A percentile compares a stretch with the other conserved stretches of the same genome.
Conservation (phyloP, 2,888 invertebrate genomes). For the Danaus chrysippus region DNA sequence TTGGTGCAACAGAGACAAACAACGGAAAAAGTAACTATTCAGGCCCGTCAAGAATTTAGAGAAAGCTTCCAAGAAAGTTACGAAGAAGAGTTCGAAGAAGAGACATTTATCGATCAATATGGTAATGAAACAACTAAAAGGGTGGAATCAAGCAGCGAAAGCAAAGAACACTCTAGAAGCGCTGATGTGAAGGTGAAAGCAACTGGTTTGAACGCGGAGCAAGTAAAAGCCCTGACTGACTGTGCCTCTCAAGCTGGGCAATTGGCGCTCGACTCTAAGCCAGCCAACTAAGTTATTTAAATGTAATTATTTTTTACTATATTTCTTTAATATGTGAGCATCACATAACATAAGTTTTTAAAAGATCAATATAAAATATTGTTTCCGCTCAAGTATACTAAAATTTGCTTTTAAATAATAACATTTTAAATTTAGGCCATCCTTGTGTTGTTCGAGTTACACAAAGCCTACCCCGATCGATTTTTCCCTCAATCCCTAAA, state of each 20-base stretch:
- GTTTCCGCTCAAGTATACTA: background rate
- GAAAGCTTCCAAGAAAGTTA: slow-evolving; percentile 71
- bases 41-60: slow-evolving; percentile 73
- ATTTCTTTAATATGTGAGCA: too few species aligned
- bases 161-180: slow-evolving; percentile 70
- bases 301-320: slow-evolving; percentile 45
- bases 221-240: slow-evolving; percentile 71
- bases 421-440: background rate
- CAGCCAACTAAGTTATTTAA: slow-evolving; percentile 58
- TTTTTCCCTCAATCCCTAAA: slow-evolving; percentile 16
- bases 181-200: slow-evolving; percentile 75
- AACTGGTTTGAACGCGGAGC: slow-evolving; percentile 65
- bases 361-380: too few species aligned
- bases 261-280: slow-evolving; percentile 69
- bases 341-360: too few species aligned
- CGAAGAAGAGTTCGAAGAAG: slow-evolving; percentile 74
- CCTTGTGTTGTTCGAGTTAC: slow-evolving; percentile 41
- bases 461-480: slow-evolving; percentile 34
- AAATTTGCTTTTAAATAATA: slow-evolving; percentile 3
- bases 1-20: slow-evolving; percentile 64
- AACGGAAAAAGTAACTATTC: slow-evolving; percentile 64
- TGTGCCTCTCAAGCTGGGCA: slow-evolving; percentile 74
- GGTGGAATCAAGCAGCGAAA: slow-evolving; percentile 71
- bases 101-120: slow-evolving; percentile 66
- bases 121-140: slow-evolving; percentile 72